phyloP scores from a whole-genome alignment of 2,113 vertebrate species.

The Corythornis cristatus region DNA sequence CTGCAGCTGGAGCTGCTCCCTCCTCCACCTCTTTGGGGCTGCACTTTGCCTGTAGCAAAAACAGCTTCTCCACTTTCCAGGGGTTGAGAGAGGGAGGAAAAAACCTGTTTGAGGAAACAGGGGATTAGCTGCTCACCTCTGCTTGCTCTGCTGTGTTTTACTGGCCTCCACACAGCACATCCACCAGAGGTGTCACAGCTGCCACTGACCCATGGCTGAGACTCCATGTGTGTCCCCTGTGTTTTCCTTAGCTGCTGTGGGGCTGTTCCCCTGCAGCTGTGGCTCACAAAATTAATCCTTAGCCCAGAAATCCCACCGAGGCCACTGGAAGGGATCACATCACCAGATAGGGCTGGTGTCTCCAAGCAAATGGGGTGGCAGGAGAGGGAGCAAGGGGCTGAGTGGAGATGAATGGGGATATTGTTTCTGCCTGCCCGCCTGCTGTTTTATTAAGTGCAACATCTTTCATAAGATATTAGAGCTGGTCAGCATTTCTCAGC shows the following conservation, averaged over 20 bases:
- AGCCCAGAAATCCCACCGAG: not conserved
- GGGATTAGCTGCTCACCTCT: not conserved
- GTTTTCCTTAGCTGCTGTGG: not conserved
- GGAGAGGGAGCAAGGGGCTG: not conserved
- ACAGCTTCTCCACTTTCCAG: not conserved
- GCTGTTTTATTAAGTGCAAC: conserved; percentile 15
- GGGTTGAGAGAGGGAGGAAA: not conserved
- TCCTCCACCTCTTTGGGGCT: not conserved
- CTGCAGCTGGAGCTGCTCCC: not conserved
- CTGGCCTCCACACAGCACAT: not conserved
- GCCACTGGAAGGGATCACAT: not conserved
- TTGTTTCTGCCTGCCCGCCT: not conserved
- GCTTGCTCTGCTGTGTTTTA: not conserved
- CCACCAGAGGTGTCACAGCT: not conserved
- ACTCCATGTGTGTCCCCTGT: rapidly evolving
- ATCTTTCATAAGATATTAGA: conserved; percentile 25
- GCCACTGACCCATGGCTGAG: rapidly evolving
- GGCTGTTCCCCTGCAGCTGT: not conserved
- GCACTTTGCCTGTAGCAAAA: not conserved
- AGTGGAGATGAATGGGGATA: not conserved
- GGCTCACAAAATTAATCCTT: not conserved
- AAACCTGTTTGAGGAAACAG: not conserved
- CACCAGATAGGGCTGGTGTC: rapidly evolving
- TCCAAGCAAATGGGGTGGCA: rapidly evolving
- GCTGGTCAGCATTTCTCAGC: not conserved